Conservation (phyloP, 2,797 vertebrate species). For the Hydrophis major region DNA sequence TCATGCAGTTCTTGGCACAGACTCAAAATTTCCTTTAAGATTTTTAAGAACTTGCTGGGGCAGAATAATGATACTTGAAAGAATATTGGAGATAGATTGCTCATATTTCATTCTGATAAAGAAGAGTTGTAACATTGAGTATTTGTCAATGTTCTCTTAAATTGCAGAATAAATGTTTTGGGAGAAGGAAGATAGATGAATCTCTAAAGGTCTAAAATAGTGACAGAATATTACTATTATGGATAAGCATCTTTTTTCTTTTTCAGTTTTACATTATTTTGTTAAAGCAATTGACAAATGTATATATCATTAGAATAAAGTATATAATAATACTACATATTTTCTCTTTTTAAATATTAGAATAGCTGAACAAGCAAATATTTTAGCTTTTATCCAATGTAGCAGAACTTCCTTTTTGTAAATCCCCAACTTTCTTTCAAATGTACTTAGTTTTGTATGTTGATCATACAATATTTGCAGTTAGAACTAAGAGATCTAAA, state of each 20-base stretch:
- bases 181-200: background rate
- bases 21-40: background rate
- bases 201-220: background rate
- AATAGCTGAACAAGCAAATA: background rate
- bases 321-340: background rate
- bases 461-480: background rate
- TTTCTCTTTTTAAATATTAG: background rate
- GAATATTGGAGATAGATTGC: background rate
- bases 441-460: background rate
- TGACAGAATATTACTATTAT: background rate
- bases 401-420: background rate
- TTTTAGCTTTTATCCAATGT: background rate
- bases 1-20: background rate
- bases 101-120: background rate
- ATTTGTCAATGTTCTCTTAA: background rate
- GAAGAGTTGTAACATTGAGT: background rate
- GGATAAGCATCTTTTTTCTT: background rate
- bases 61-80: background rate
- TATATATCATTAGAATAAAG: background rate
- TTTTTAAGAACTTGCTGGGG: background rate
- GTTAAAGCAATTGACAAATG: background rate
- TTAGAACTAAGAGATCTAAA: background rate
- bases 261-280: background rate
- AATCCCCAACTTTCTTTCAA: background rate
- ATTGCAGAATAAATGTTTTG: background rate